Evolutionary conservation across 2,113 vertebrate genomes (phyloP).

Genomic region (Coturnix japonica): DNA sequence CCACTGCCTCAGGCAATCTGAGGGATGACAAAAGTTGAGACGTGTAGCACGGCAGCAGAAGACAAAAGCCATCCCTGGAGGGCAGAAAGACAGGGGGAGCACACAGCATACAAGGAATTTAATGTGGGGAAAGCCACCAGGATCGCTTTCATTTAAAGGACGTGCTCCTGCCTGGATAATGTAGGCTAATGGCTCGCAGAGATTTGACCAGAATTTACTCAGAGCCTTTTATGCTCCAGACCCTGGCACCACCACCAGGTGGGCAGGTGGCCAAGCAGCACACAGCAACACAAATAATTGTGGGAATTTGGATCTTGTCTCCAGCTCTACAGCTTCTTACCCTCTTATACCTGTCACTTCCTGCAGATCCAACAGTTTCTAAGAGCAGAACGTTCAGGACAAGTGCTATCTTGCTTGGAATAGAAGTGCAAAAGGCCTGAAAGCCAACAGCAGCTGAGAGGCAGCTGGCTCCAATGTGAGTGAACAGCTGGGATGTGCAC

Average conservation of each 20-base stretch:
- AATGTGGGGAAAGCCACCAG: not conserved
- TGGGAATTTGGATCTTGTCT: not conserved
- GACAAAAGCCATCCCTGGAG: slow-evolving; percentile 70
- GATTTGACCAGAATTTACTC: not conserved
- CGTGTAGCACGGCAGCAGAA: slow-evolving; percentile 51
- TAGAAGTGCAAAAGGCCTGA: not conserved
- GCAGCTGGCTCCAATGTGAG: rapidly evolving
- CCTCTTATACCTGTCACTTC: not conserved
- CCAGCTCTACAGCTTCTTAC: not conserved
- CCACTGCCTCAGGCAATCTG: slow-evolving; percentile 64
- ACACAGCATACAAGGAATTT: not conserved
- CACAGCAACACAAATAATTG: not conserved
- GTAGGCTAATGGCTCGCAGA: not conserved
- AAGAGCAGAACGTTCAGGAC: not conserved
- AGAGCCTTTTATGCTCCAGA: not conserved
- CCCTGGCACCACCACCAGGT: rapidly evolving
- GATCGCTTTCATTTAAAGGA: not conserved
- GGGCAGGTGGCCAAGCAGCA: not conserved
- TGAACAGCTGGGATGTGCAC: not conserved
- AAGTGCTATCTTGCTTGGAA: too few species aligned
- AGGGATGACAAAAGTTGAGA: slow-evolving; percentile 69
- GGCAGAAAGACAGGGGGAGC: not conserved
- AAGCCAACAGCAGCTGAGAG: rapidly evolving
- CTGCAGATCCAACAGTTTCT: not conserved
- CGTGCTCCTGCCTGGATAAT: not conserved